phyloP scores from a whole-genome alignment of 2,113 vertebrate species.

The Myanophis thanlyinensis region DNA sequence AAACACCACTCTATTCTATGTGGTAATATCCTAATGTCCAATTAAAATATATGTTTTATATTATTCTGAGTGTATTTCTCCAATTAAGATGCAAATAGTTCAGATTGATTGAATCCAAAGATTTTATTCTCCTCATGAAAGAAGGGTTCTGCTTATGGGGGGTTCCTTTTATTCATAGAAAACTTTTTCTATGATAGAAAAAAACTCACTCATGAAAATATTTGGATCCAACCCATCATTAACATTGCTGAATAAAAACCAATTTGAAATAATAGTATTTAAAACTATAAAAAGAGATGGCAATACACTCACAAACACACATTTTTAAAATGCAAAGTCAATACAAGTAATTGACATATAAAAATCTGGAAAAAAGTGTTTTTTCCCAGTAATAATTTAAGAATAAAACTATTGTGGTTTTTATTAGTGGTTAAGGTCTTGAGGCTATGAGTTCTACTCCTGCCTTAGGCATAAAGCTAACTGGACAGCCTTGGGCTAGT shows the following conservation, averaged over 20 bases:
- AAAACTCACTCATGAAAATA: neutral
- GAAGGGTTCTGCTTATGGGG: neutral
- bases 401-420: neutral
- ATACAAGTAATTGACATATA: conserved; percentile 31
- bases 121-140: neutral
- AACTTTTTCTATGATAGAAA: neutral
- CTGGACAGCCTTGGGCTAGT: neutral
- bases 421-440: neutral
- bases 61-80: neutral
- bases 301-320: neutral
- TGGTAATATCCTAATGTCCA: neutral
- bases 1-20: neutral
- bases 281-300: neutral
- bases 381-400: conserved; percentile 7
- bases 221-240: neutral
- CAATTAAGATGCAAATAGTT: neutral
- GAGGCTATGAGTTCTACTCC: neutral
- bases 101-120: neutral
- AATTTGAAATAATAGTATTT: neutral
- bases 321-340: conserved; percentile 14
- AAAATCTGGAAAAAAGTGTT: neutral
- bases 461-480: neutral
- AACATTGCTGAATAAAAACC: neutral
- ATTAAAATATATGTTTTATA: conserved; percentile 7
- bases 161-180: neutral